A percentile compares a stretch with the other conserved stretches of the same genome.
Evolutionary conservation across 2,113 vertebrate species (phyloP).

Genomic region (Xerus inauris): DNA sequence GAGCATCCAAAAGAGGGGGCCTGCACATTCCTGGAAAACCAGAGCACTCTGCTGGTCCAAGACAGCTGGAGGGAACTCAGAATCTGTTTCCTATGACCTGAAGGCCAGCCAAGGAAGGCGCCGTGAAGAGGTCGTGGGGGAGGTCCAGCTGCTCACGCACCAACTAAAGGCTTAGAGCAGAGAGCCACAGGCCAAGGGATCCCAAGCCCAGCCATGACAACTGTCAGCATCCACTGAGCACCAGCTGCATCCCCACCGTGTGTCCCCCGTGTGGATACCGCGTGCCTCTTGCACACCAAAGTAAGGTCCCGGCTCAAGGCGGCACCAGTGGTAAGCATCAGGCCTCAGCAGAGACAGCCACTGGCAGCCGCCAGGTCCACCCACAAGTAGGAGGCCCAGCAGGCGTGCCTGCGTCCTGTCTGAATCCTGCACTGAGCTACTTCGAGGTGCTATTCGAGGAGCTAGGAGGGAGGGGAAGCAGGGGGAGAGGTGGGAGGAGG

Average conservation of each 20-base stretch:
- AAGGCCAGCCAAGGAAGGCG: neutral
- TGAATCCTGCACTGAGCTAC: accelerated
- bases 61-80: accelerated
- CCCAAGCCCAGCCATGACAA: accelerated
- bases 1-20: neutral
- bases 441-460: accelerated
- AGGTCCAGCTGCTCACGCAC: too few species aligned
- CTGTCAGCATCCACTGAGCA: accelerated
- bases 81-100: neutral
- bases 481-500: neutral
- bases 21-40: neutral
- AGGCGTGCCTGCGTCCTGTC: too few species aligned
- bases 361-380: neutral
- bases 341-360: too few species aligned
- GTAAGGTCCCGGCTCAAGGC: too few species aligned
- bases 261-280: neutral
- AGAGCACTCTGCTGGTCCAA: neutral
- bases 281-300: too few species aligned
- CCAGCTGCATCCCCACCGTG: too few species aligned
- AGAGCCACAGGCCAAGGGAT: accelerated
- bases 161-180: accelerated
- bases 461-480: accelerated
- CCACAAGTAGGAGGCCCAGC: neutral
- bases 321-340: too few species aligned
- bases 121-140: too few species aligned